Evolutionary conservation across 2,888 invertebrate genomes (phyloP).

Genomic region (Protula sp.): DNA sequence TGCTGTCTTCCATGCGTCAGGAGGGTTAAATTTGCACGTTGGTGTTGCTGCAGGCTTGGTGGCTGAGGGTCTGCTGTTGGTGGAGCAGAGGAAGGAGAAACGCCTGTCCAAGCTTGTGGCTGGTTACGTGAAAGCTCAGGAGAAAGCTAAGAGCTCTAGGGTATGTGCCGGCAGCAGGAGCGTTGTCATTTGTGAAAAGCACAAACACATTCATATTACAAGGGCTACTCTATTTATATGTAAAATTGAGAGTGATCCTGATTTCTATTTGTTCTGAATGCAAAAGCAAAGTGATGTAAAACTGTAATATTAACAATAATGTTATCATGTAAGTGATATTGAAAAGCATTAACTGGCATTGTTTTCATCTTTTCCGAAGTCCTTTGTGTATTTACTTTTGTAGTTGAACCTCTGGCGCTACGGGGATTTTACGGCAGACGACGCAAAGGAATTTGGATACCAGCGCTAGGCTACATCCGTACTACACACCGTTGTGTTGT

Average conservation of each 20-base stretch:
- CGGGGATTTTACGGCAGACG: constrained; percentile 96
- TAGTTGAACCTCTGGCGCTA: constrained; percentile 94
- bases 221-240: too few species aligned
- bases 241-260: too few species aligned
- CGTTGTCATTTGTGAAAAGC: too few species aligned
- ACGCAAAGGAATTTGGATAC: constrained; percentile 69
- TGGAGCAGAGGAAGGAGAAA: constrained; percentile 72
- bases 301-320: background rate
- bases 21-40: too few species aligned
- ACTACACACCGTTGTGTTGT: too few species aligned
- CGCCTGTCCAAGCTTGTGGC: constrained; percentile 68
- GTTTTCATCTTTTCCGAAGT: background rate
- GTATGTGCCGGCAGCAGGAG: constrained; percentile 35
- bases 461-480: constrained; percentile 14
- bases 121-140: constrained; percentile 81
- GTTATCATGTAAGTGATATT: background rate
- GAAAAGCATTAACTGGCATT: background rate
- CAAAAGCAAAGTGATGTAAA: background rate
- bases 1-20: too few species aligned
- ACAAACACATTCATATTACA: background rate
- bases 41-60: constrained; percentile 63
- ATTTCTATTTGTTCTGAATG: too few species aligned
- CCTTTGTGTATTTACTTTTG: constrained; percentile 20
- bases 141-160: constrained; percentile 72
- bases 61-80: constrained; percentile 76